These are phyloP conservation scores for Acridotheres tristis DNA, from an alignment of 2,797 vertebrate genomes.

Conservation along the genomic window DNA sequence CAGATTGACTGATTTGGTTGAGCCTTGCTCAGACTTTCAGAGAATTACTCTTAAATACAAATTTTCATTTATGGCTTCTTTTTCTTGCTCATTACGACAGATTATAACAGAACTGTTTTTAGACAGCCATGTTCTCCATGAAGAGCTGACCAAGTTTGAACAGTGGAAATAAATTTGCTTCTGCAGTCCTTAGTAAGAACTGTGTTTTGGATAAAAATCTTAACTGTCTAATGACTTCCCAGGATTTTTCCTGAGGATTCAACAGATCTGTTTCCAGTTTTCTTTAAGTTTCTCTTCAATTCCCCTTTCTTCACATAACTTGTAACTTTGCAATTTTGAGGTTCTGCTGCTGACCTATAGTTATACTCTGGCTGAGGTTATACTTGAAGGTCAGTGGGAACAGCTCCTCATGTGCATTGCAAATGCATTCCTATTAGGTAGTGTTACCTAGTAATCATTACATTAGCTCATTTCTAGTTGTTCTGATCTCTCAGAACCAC, in stretches of 20 bases:
- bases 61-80: background rate
- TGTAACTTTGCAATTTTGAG: background rate
- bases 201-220: background rate
- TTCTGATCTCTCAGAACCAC: background rate
- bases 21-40: background rate
- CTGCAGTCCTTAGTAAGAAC: background rate
- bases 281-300: background rate
- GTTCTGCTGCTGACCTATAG: background rate
- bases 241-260: background rate
- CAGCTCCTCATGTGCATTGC: conserved; percentile 37
- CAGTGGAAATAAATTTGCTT: background rate
- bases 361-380: background rate
- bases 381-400: conserved; percentile 37
- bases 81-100: background rate
- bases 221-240: background rate
- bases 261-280: background rate
- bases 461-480: background rate
- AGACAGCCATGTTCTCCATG: background rate
- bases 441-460: conserved; percentile 14
- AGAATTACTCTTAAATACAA: background rate
- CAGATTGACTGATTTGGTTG: background rate
- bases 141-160: background rate
- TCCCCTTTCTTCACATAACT: background rate
- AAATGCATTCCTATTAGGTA: conserved; percentile 20
- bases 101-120: background rate